Evolutionary conservation across 2,888 invertebrate species (phyloP), one percentile per base, ranked within the genome.

Genomic region (Colletes collaris): DNA sequence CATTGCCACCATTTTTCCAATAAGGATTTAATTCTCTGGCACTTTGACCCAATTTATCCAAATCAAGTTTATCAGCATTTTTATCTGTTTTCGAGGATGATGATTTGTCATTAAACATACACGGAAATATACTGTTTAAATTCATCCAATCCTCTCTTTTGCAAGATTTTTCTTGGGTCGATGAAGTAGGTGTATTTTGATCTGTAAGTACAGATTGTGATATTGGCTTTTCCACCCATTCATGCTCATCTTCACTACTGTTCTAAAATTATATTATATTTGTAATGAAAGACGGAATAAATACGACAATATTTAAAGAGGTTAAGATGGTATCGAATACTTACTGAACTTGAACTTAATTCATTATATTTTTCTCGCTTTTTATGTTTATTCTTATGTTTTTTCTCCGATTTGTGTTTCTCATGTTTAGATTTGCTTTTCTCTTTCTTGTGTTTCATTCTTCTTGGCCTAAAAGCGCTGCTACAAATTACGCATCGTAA

Each of bases 1-100:
- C 98, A 68, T 95, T 95, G 0, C 98, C 98, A 59, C 97, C 98
- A 92, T 96, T 94, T 94, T 96, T 98, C 98, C 98, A 98, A 90
- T 97, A 97, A 0, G 98, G 98, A 94, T 99, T 99, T 69, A 98
- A 93, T 93, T 99, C 98, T 88, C 96, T 94, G 1, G 93, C 93
- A 91, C 96, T 96, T 81, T 95, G 96, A 0, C 96, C 95, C 16
- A 97, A 97, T 93, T 94, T 82, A 91, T 96, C 95, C 87, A 96
- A 96, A 55, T 94, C 93, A 89, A 95, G 94, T 71, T 95, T 93
- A 81, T 93, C 93, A 86, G 94, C 94, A 76, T 94, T 92, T 85
- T 94, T 94, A 72, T 94, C 93, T 64, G 94, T 93, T 64, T 93
- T 93, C 82, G 94, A 93, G 64, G 93, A 91, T 27, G 91, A 88